Base-by-base conservation (phyloP, 1,140 invertebrate genomes). In the Temnothorax longispinosus region DNA sequence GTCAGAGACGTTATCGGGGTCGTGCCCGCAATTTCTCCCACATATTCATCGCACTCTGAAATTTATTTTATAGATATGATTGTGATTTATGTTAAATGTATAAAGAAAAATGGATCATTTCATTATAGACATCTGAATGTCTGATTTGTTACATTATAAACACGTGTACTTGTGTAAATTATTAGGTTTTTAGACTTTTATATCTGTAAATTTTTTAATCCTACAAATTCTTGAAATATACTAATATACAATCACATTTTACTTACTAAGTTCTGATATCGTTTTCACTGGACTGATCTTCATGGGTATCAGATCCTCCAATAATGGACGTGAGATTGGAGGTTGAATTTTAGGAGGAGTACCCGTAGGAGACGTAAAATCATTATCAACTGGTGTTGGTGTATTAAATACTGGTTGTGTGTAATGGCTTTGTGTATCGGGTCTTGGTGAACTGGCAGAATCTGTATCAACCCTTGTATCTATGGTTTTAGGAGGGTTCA, bases 181-280 rank as follows among this genome's bases (percentile, higher is more conserved):
- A 7, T 67, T 64, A 60, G 4, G n/a, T 11, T 15, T 15, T 64
- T 38, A 38, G 1, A 21, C 38, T 65, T 64, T 64, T 6, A 13
- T 4, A 5, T 13, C 7, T 41, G 3, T 38, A 60, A 76, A 27
- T 47, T 67, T 54, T 41, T 32, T 6, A 77, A 50, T 78, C 11
- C 6, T 50, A 8, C 32, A 85, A 35, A 32, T 15, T 60, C 11
- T 50, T 69, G 0, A 69, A 69, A 64, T 32, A 50, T 10, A 3
- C 15, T 50, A 69, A 64, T 32, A 50, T 10, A 3, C 11, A 35
- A 27, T 60, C 6, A 11, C 0, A 15, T 32, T 47, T 35, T 84
- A 91, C 90, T 88, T 85, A 91, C 90, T 91, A 7, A n/a, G 32
- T 8, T 87, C 89, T 8, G 90, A 90, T 35, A 54, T 90, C 13